Evolutionary conservation across 2,888 invertebrate species (phyloP), one percentile per base, ranked within the genome.

Genomic region (Camptogramma bilineatum): DNA sequence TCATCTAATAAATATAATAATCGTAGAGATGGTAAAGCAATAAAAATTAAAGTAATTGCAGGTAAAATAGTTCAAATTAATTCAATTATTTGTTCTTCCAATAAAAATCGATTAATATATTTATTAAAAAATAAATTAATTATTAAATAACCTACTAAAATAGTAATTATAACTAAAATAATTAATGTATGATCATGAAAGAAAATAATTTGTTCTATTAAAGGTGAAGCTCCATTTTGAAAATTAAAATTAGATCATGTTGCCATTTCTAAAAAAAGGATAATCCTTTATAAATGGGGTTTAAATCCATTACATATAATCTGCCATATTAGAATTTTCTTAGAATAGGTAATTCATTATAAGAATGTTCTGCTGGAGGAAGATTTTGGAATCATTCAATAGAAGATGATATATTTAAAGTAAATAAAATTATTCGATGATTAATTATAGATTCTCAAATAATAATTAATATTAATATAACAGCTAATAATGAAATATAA

Each of bases 171-270:
- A 72, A 94, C 84, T 84, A 95, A 81, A 89, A 95, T 94, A 87
- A 94, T 80, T 88, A 95, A 76, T 1, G 94, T 89, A 74, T 95
- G 94, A 83, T 95, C 95, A 79, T 95, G 94, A 76, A 95, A 95
- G 79, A 94, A 94, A 78, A 90, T 93, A 87, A 95, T 87, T 93
- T 95, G 94, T 94, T 95, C 95, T 94, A 95, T 95, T 86, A 95
- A 82, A 44, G 94, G 94, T 0, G 95, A 95, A 51, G 90, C 87
- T 74, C 94, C 86, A 88, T 95, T 94, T 94, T 95, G 95, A 68
- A 95, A 82, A 65, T 87, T 88, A 73, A 95, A 75, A 77, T 91
- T 93, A 71, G 94, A 91, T 94, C 94, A 94, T 75, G 94, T 94
- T 87, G 93, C 87, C 86, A 94, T 94, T 93, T 94, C 93, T 94